Evolutionary conservation across 2,888 invertebrate genomes (phyloP), one percentile per base, ranked within the genome.

Genomic region (Pyrgus malvae): DNA sequence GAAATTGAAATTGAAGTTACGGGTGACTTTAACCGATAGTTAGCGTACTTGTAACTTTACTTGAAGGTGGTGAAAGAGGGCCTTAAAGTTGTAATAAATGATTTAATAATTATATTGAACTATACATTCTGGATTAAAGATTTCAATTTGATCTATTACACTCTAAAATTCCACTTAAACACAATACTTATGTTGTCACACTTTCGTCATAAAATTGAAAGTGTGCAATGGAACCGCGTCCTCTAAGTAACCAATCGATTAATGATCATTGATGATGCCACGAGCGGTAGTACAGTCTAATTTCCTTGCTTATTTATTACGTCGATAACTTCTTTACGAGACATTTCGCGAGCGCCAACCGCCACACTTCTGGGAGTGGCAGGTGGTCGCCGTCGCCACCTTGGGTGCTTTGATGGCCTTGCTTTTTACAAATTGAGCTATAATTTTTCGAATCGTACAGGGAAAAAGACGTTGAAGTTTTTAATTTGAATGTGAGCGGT

Each of bases 371-470:
- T 48, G 38, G 38, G 48, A 12, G 48, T 11, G 41, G 35, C 50
- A 50, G 50, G 50, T 50, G 50, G 14, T 1, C 8, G 7, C 3
- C 11, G n/a, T n/a, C 3, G 6, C 25, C 50, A 50, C 50, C 50
- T 50, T 50, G 50, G 50, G 50, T 50, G 50, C 50, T 23, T 12
- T 17, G 16, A 6, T 50, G 42, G n/a, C 50, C 50, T 50, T 50
- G 42, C 33, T 1, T 33, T 46, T 33, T 33, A 21, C 19, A 29
- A 33, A 33, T 33, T 33, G 33, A 37, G 37, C 37, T 37, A 17
- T 37, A 37, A 37, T 33, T 33, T 8, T 33, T 12, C 14, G 14
- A 33, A 2, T 33, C 12, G n/a, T n/a, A n/a, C n/a, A n/a, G n/a
- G n/a, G n/a, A n/a, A n/a, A n/a, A n/a, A n/a, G n/a, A n/a, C n/a